Evolutionary conservation across 2,113 vertebrate genomes (phyloP), one percentile per base, ranked within the genome.

Genomic region (Cryptotis parvus): DNA sequence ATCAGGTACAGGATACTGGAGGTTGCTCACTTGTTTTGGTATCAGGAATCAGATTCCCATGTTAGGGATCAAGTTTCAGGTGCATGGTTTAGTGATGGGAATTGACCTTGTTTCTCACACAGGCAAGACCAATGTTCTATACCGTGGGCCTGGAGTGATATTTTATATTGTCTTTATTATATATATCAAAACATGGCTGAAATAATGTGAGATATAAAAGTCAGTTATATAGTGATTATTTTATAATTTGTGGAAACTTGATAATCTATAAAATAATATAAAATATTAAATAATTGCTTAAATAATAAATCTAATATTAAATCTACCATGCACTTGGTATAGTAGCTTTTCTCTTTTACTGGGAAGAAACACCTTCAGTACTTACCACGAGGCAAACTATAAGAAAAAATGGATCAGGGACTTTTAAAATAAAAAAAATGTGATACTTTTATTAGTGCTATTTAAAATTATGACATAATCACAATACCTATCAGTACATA

Each of bases 141-240:
- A 6, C 43, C 43, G 11, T 45, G 43, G 11, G 6, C 11, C 43
- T 45, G 11, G 43, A 45, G 11, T 45, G 5, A 29, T 65, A 65
- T 75, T 69, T 72, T 72, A 73, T 69, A 63, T 9, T 84, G 29
- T 89, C n/a, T 43, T 61, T 65, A n/a, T 35, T 84, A 84, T 81
- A 84, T 81, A 70, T 55, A 52, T 91, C 45, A 7, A 70, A 35
- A 72, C 26, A 76, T 58, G 7, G 7, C 37, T 94, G 83, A 90
- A 3, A 45, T 91, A 4, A 9, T 66, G 37, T 91, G 63, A 49
- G 18, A 90, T 22, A 85, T 1, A 35, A 83, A 87, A 8, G 1
- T 8, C 41, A 70, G 22, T 66, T 81, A 35, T 7, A 39, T 35
- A 78, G 61, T 18, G n/a, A 77, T 8, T 33, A n/a, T 4, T 22